Evolutionary conservation across 2,113 vertebrate genomes (phyloP), one percentile per base, ranked within the genome.

Genomic region (Corapipo altera): DNA sequence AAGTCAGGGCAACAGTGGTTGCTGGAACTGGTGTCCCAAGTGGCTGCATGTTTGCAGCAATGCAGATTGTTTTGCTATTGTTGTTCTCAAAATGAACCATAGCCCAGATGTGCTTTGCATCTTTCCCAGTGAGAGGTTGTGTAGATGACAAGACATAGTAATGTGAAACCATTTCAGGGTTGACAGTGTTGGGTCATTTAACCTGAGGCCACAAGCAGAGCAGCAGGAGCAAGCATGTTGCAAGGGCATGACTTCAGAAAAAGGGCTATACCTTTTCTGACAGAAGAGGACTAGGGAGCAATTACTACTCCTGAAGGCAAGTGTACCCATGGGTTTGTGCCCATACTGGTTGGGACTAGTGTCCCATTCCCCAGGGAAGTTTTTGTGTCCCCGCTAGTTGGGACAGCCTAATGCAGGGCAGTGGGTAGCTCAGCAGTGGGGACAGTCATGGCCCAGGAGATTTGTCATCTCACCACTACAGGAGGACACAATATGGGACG

Each of bases 341-440:
- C 41, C 48, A 3, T 48, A 8, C 18, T 11, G 32, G 12, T 24
- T 46, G n/a, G 59, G 4, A 41, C 13, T 16, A 20, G 18, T 15
- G 39, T 49, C 48, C 27, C 30, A n/a, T n/a, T 30, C 21, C 23
- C 32, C n/a, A 15, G 72, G 21, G 27, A 17, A 44, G 48, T 28
- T 87, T 22, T 62, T 32, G 23, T 83, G n/a, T 57, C 37, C 30
- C 43, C 14, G 1, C 6, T 28, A 19, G 19, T 6, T 67, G 67
- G 58, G 48, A 58, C 12, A 72, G 73, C 33, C 67, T 66, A 37
- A 62, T 26, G 32, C 41, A 32, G 61, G 33, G 51, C n/a, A 48
- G 46, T 8, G 32, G 72, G 52, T 16, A 72, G 58, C 62, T 54
- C 43, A 58, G 30, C 52, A 28, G 41, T 0, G 0, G 2, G 0